Percentiles rank a stretch among this genome's conserved stretches.
Conservation (phyloP, 1,140 invertebrate genomes). For the Listronotus oregonensis region DNA sequence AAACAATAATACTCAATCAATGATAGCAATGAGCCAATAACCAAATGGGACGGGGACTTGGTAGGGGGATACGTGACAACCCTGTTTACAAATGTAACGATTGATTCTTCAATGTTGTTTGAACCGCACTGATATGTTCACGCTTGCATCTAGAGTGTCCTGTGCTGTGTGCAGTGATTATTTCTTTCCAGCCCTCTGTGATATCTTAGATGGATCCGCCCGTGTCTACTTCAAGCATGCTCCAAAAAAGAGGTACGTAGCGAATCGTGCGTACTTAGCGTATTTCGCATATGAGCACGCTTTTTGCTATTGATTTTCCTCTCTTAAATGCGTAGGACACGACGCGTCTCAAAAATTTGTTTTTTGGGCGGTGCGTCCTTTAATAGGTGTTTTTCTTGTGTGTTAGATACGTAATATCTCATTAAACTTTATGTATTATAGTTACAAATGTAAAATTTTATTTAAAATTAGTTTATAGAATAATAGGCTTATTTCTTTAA, state of each 20-base stretch:
- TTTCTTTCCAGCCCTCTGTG: slow-evolving; percentile 1
- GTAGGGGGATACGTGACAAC: slow-evolving; percentile 56
- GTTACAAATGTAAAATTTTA: not conserved
- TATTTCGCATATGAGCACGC: slow-evolving; percentile 33
- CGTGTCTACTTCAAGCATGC: slow-evolving; percentile 30
- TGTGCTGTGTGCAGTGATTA: slow-evolving; percentile 17
- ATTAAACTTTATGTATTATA: not conserved
- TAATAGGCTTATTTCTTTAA: too few species aligned
- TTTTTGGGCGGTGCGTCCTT: slow-evolving; percentile 24
- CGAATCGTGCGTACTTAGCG: slow-evolving; percentile 28
- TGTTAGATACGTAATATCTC: not conserved
- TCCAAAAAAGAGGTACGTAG: slow-evolving; percentile 30
- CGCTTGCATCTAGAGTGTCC: slow-evolving; percentile 31
- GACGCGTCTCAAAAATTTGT: slow-evolving; percentile 28
- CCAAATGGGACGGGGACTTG: slow-evolving; percentile 57
- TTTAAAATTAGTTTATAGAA: too few species aligned
- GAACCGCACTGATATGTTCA: slow-evolving; percentile 54
- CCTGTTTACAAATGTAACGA: slow-evolving; percentile 59
- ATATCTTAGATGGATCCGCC: slow-evolving; percentile 10
- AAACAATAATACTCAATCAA: slow-evolving; percentile 60
- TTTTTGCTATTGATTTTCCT: slow-evolving; percentile 37
- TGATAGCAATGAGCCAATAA: slow-evolving; percentile 59
- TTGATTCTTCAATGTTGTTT: slow-evolving; percentile 58
- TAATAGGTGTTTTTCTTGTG: slow-evolving; percentile 2
- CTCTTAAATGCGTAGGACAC: slow-evolving; percentile 27